These are phyloP conservation scores for Heliconius erato DNA, from an alignment of 2,888 invertebrate genomes.

Conservation along the genomic window DNA sequence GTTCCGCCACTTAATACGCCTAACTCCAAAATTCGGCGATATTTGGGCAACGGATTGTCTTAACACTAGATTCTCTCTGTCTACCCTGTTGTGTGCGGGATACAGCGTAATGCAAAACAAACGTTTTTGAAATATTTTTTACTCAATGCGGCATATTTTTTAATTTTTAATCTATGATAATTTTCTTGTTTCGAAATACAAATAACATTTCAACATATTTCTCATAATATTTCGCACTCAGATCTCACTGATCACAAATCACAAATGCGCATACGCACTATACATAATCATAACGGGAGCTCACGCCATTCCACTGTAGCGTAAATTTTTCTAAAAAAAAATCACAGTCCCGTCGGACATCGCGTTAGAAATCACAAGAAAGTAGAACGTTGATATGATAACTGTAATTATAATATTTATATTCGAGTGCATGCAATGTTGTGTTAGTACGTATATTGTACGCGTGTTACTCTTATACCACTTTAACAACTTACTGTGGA, in stretches of 20 bases:
- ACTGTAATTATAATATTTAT: conserved; percentile 50
- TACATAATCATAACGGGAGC: conserved; percentile 50
- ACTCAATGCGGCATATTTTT: background rate
- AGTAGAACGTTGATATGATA: conserved; percentile 50
- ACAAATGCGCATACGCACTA: conserved; percentile 47
- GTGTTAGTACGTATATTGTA: conserved; percentile 27
- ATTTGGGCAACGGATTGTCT: no score
- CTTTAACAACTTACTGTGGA: background rate
- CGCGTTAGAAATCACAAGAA: conserved; percentile 52
- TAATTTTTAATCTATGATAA: background rate
- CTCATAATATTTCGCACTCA: background rate
- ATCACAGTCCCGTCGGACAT: conserved; percentile 44
- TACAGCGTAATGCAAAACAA: no score
- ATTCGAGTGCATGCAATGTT: conserved; percentile 36
- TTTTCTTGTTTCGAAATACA: background rate
- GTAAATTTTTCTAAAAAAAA: conserved; percentile 58
- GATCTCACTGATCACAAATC: no score
- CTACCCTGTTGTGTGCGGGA: no score
- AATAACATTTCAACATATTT: background rate
- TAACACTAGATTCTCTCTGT: no score
- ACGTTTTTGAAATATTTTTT: background rate
- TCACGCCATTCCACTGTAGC: conserved; percentile 56
- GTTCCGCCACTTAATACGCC: no score
- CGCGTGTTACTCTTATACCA: conserved; percentile 1
- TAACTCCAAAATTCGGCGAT: no score